Base-by-base conservation (phyloP, 2,113 vertebrate species). In the Brachyhypopomus occidentalis region DNA sequence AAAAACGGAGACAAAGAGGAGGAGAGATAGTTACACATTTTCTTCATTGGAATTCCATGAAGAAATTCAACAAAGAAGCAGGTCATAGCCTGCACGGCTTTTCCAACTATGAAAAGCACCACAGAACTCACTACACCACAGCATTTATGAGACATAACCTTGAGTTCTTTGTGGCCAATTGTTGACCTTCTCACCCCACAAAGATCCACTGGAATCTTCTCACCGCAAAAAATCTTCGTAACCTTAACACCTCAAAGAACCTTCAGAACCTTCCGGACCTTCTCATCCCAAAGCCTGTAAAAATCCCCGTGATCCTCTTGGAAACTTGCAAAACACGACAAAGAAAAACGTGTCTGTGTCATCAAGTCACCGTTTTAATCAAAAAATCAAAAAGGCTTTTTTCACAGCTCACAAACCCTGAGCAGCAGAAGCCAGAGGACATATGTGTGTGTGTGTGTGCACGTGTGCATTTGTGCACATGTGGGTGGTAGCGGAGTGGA, bases 351-450 rank as follows among this genome's bases (percentile, higher is more conserved):
- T 83, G 83, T 86, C 83, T 83, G 77, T 85, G 88, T 87, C 86
- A 89, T 88, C 89, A 91, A 91, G 88, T 82, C 88, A 88, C 74
- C 73, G 86, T 70, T 86, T 90, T 88, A 84, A 90, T 91, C 87
- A 90, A 88, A 86, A 71, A 45, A 90, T 91, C 87, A 90, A 88
- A 86, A 71, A 45, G 80, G 71, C 84, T 87, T 84, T 84, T 89
- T 90, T 89, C 86, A 88, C 88, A 89, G 84, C 84, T 88, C 84
- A 87, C 85, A 88, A 87, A 85, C 81, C 86, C 56, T 20, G 58
- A 59, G 52, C 66, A 0, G 17, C 55, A 71, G 36, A 71, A 78
- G 30, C 36, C 20, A 69, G 27, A 69, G 45, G 20, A 62, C 48
- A 59, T 66, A 22, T 55, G 55, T 56, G 23, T 84, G 83, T 69